These are phyloP conservation scores for Xestia xanthographa DNA, from an alignment of 2,888 invertebrate species.

Conservation along the genomic window DNA sequence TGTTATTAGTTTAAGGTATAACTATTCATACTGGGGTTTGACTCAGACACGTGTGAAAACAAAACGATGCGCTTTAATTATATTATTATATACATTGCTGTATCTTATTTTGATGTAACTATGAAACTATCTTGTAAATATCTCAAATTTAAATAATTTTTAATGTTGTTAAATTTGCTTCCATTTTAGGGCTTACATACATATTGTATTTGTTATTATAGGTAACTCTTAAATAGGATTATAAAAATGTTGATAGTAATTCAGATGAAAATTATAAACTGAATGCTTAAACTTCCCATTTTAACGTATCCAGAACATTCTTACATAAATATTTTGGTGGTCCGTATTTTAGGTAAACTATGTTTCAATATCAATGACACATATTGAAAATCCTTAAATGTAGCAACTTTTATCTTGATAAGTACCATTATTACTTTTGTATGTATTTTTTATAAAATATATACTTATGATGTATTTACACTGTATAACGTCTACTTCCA, in stretches of 20 bases:
- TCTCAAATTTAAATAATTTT: constrained; percentile 81
- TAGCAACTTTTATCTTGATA: constrained; percentile 82
- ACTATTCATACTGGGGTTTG: constrained; percentile 84
- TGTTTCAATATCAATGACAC: constrained; percentile 88
- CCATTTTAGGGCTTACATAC: constrained; percentile 86
- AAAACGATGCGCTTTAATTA: constrained; percentile 89
- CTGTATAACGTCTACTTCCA: constrained; percentile 87
- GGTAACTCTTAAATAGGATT: constrained; percentile 79
- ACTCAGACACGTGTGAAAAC: constrained; percentile 86
- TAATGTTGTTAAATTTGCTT: constrained; percentile 89
- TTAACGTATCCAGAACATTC: constrained; percentile 67
- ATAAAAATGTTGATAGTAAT: constrained; percentile 72
- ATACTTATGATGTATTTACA: constrained; percentile 88
- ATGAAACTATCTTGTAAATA: constrained; percentile 86
- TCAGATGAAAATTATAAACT: constrained; percentile 58
- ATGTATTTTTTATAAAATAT: constrained; percentile 90
- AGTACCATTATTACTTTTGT: constrained; percentile 84
- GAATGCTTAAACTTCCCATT: constrained; percentile 57
- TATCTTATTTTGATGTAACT: constrained; percentile 82
- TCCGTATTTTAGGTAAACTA: constrained; percentile 83
- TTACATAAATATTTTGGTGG: constrained; percentile 78
- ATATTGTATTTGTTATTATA: constrained; percentile 85
- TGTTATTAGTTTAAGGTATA: constrained; percentile 87
- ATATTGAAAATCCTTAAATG: constrained; percentile 85
- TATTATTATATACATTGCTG: constrained; percentile 73